phyloP scores from a whole-genome alignment of 2,113 vertebrate genomes.

The Salvelinus sp. region DNA sequence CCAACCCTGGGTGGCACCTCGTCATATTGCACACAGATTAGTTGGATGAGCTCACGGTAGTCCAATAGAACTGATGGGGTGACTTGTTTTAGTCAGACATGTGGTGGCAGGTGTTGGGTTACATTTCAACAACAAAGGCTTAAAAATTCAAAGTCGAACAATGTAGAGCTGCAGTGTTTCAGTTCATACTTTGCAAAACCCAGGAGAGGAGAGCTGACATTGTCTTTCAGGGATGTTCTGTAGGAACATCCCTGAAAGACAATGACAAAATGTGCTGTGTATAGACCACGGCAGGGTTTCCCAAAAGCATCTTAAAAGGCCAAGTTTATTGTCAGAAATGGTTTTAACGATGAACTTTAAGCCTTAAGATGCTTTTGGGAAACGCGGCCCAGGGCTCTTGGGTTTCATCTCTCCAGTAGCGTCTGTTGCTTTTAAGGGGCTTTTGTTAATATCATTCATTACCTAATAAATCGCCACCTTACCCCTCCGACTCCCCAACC shows the following conservation, averaged over 20 bases:
- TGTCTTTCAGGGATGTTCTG: neutral
- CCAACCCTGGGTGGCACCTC: too few species aligned
- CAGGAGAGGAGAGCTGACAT: neutral
- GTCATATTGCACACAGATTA: neutral
- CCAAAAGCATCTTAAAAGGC: too few species aligned
- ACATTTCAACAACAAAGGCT: neutral
- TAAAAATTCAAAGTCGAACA: neutral
- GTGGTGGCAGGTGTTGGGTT: neutral
- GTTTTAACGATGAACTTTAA: too few species aligned
- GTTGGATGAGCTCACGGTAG: neutral
- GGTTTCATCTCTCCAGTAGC: constrained; percentile 32
- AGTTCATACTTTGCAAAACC: neutral
- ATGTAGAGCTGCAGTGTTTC: neutral
- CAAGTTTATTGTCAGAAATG: too few species aligned
- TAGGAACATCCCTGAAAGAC: neutral
- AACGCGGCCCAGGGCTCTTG: neutral
- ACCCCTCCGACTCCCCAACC: neutral
- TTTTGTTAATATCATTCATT: constrained; percentile 36
- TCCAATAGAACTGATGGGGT: neutral
- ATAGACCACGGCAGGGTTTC: neutral
- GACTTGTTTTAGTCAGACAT: neutral
- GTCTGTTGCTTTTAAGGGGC: constrained; percentile 6
- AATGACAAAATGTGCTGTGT: neutral
- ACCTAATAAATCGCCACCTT: constrained; percentile 2
- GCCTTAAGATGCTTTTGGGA: too few species aligned